phyloP scores from a whole-genome alignment of 2,113 vertebrate genomes.

The Noctilio leporinus region DNA sequence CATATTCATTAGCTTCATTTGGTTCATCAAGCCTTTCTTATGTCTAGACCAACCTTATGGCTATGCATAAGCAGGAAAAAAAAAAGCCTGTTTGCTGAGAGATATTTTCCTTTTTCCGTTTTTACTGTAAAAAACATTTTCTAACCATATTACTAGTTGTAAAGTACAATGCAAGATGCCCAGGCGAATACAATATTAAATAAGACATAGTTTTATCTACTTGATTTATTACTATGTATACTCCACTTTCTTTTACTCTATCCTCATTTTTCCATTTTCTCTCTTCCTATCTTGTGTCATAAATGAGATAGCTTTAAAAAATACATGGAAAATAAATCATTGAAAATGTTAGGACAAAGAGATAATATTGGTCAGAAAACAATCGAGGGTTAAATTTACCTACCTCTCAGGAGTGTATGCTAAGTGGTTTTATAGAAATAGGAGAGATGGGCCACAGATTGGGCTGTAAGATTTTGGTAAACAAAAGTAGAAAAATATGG shows the following conservation, averaged over 20 bases:
- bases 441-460: neutral
- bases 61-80: neutral
- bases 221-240: neutral
- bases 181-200: neutral
- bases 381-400: neutral
- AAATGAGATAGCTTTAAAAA: constrained; percentile 19
- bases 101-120: neutral
- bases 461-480: neutral
- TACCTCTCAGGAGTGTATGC: neutral
- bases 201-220: neutral
- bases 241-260: neutral
- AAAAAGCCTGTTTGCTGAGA: neutral
- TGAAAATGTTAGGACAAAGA: neutral
- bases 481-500: neutral
- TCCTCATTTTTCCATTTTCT: neutral
- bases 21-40: neutral
- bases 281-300: neutral
- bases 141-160: neutral
- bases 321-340: constrained; percentile 14
- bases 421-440: neutral
- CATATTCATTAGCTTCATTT: neutral
- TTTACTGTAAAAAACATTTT: neutral
- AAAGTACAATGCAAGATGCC: neutral
- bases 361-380: neutral
- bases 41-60: neutral